Evolutionary conservation across 2,797 vertebrate species (phyloP), one percentile per base, ranked within the genome.

Genomic region (Notolabrus celidotus): DNA sequence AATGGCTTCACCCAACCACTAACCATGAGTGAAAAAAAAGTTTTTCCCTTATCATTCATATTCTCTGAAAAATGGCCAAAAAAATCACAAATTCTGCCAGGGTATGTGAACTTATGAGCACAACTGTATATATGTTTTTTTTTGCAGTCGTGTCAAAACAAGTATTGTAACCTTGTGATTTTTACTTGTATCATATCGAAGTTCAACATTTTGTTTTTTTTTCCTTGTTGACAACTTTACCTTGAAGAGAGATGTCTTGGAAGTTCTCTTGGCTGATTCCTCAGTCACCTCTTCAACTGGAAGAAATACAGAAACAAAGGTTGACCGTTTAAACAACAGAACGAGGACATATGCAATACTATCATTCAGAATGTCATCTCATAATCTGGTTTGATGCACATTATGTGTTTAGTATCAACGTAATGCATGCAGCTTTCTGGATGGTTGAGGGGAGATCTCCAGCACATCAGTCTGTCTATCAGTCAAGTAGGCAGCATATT

Each of bases 181-280:
- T n/a, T 3, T 27, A 27, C 27, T 27, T 27, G 27, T 27, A 27
- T 27, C 27, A 27, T 27, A 27, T 27, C 27, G 6, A 6, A 27
- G 27, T 27, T 6, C 27, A 27, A n/a, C n/a, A n/a, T n/a, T n/a
- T n/a, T n/a, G n/a, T n/a, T n/a, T n/a, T 27, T 27, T 27, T 27
- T 27, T 27, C 27, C 36, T 4, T 36, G 10, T 33, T n/a, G 7
- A 11, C 7, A 33, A 14, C 34, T 15, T 2, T 90, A 95, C 94
- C 89, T 92, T 91, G 60, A 86, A 81, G 64, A 81, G 43, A 81
- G 88, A 90, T 71, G 60, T 71, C 58, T 84, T 91, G 69, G 87
- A 81, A 51, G 85, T 82, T 15, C 50, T 79, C 57, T 85, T 85
- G 71, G 46, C 67, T 10, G 62, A 65, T 20, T 92, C 86, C 34